Evolutionary conservation across 2,888 invertebrate species (phyloP), one percentile per base, ranked within the genome.

Genomic region (Aromia moschata): DNA sequence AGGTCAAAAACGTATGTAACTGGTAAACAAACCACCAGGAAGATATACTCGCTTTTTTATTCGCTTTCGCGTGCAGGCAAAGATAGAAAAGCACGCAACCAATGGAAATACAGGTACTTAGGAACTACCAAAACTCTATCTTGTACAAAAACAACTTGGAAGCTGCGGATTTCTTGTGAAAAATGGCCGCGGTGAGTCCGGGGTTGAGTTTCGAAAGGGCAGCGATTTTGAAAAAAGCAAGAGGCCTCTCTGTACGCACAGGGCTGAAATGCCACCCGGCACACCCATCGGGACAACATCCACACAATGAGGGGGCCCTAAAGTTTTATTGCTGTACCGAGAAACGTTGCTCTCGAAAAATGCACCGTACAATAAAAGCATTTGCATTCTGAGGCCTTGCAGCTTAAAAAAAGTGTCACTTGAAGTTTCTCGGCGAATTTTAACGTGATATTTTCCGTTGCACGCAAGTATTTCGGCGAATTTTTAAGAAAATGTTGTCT

Each of bases 251-350:
- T 51, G 51, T 11, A 30, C 2, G 41, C 25, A 31, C 11, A 41
- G 41, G 16, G 31, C 10, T 31, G 30, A 14, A 17, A 52, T 52
- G 31, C 52, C 52, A 41, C 52, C 52, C 52, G 41, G 30, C 12
- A 18, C 11, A 49, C 49, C n/a, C 25, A n/a, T n/a, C 40, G 20
- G n/a, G 20, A 33, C 15, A 30, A 17, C 52, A 11, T 16, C 31
- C 14, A 12, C 11, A 41, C 7, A 11, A 30, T 31, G 38, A n/a
- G n/a, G 40, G n/a, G 40, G 41, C 41, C 52, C 10, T 52, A 40
- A 30, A 49, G 17, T 15, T 52, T 52, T 52, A 52, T 41, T 41
- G 25, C 51, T 41, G 14, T 41, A 30, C 5, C 12, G 14, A 38
- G 49, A 51, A 38, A 18, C 16, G 12, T 25, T 25, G 25, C 14